Evolutionary conservation across 2,113 vertebrate species (phyloP).

Genomic region (Ictalurus furcatus): DNA sequence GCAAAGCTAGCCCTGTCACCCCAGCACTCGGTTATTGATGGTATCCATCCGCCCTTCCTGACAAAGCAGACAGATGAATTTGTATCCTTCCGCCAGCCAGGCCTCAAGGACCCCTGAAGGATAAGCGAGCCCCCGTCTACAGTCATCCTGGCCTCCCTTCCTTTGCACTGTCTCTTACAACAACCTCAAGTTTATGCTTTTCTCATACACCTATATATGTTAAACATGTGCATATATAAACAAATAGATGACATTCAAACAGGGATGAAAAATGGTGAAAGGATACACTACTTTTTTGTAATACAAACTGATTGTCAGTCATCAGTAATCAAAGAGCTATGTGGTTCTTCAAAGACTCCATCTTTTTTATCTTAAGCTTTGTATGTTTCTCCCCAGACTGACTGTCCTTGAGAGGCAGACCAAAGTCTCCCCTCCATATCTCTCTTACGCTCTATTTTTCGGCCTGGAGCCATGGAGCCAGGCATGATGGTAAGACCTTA

Average conservation of each 20-base stretch:
- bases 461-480: slow-evolving; percentile 33
- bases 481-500: slow-evolving; percentile 48
- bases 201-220: slow-evolving; percentile 21
- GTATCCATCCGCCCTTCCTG: slow-evolving; percentile 71
- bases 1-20: slow-evolving; percentile 69
- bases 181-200: slow-evolving; percentile 10
- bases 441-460: slow-evolving; percentile 29
- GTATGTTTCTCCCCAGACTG: slow-evolving; percentile 41
- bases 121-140: slow-evolving; percentile 68
- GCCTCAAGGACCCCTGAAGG: slow-evolving; percentile 78
- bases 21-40: slow-evolving; percentile 73
- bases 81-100: slow-evolving; percentile 72
- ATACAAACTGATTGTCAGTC: slow-evolving; percentile 43
- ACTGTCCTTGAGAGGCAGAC: slow-evolving; percentile 36
- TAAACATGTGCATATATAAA: slow-evolving; percentile 37
- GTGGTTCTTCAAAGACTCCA: slow-evolving; percentile 61
- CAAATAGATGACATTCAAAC: slow-evolving; percentile 52
- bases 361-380: slow-evolving; percentile 48
- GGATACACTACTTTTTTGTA: slow-evolving; percentile 54
- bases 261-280: slow-evolving; percentile 58
- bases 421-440: slow-evolving; percentile 35
- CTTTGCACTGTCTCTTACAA: slow-evolving; percentile 35
- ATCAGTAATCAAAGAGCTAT: slow-evolving; percentile 66
- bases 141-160: slow-evolving; percentile 63
- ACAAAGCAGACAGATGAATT: slow-evolving; percentile 77